phyloP scores from a whole-genome alignment of 2,888 invertebrate genomes.

The Euphydryas editha region DNA sequence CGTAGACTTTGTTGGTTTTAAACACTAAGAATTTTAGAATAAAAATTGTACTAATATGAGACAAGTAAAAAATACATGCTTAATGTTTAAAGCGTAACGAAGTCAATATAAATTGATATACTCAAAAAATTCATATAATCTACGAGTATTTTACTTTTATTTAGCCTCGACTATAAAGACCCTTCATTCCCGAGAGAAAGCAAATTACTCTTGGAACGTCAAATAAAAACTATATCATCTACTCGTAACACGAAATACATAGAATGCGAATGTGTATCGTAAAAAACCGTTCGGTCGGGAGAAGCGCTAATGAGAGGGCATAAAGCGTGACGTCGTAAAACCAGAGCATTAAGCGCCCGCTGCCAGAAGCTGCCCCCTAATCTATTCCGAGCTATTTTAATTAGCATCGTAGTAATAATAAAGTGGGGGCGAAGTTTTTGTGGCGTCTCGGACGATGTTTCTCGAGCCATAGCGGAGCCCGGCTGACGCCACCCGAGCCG shows the following conservation, averaged over 20 bases:
- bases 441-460: slow-evolving; percentile 69
- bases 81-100: too few species aligned
- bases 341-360: slow-evolving; percentile 76
- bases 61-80: too few species aligned
- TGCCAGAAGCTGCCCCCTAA: slow-evolving; percentile 78
- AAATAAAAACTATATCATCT: slow-evolving; percentile 21
- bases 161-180: not conserved
- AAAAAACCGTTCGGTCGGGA: slow-evolving; percentile 69
- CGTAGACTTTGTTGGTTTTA: not conserved
- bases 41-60: not conserved
- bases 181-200: not conserved
- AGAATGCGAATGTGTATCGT: slow-evolving; percentile 64
- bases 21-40: not conserved
- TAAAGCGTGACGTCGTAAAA: slow-evolving; percentile 82
- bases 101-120: too few species aligned
- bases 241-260: slow-evolving; percentile 36
- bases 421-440: slow-evolving; percentile 77
- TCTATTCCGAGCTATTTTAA: slow-evolving; percentile 82
- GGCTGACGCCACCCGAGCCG: slow-evolving; percentile 43
- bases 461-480: slow-evolving; percentile 58
- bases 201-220: slow-evolving; percentile 1
- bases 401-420: slow-evolving; percentile 79
- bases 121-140: too few species aligned
- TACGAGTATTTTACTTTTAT: too few species aligned
- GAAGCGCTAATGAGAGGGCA: slow-evolving; percentile 79